Evolutionary conservation across 2,113 vertebrate genomes (phyloP).

Genomic region (Pongo abelii): DNA sequence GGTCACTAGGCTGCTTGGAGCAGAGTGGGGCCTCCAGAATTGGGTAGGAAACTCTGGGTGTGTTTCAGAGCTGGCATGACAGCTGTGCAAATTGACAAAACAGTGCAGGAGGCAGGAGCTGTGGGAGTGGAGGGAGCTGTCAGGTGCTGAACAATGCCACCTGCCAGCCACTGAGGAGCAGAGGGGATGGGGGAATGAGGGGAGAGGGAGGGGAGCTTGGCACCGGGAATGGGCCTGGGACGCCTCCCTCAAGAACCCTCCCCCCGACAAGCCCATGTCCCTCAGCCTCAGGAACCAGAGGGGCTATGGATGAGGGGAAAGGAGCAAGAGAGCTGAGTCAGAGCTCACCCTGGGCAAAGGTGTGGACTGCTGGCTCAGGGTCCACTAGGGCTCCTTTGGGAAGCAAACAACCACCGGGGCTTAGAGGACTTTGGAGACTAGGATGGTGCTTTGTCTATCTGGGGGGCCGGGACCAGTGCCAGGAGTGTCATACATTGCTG

Average conservation of each 20-base stretch:
- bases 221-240: too few relatives aligned
- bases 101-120: neutral
- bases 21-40: neutral
- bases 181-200: fast-evolving
- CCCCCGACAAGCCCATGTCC: neutral
- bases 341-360: neutral
- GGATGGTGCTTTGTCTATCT: neutral
- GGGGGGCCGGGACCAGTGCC: too few relatives aligned
- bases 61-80: neutral
- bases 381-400: neutral
- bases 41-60: neutral
- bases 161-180: neutral
- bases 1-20: neutral
- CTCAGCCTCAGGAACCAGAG: neutral
- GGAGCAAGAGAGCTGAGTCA: neutral
- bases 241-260: neutral
- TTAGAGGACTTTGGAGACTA: neutral
- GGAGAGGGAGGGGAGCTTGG: neutral
- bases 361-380: neutral
- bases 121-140: neutral
- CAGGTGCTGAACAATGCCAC: neutral
- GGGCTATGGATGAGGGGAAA: too few relatives aligned
- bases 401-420: fast-evolving
- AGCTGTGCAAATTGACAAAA: neutral
- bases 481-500: neutral